Base-by-base conservation (phyloP, 2,797 vertebrate genomes). In the Cynopterus sphinx region DNA sequence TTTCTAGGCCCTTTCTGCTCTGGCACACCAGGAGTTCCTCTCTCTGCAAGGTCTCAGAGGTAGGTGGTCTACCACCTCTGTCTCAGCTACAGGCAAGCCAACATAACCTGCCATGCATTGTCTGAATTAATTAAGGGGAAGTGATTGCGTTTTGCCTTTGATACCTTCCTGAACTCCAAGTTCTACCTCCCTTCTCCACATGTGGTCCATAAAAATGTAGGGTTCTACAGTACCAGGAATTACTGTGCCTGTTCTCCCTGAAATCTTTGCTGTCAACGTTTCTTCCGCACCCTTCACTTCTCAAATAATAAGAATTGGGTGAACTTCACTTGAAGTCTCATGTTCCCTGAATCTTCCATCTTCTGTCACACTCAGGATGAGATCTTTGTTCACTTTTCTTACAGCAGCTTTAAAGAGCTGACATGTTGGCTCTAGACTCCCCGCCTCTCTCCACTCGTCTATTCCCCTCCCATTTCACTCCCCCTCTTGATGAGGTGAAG, bases 121-220 rank as follows among this genome's bases (percentile, higher is more conserved):
- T 83, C 36, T 82, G 41, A 93, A 53, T 83, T 97, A 93, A 90
- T 93, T 83, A 96, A 95, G 79, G 87, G 87, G 73, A 92, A 88
- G 59, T 8, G 3, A 75, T 88, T 94, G 39, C 51, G 59, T 43
- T 83, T 46, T 55, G 53, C 78, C 90, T 91, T 88, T 94, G 61
- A 82, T 93, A 75, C 41, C n/a, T 87, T 74, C 46, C 43, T 68
- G 77, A 73, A 74, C 51, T 74, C 63, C 9, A 55, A 3, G 13
- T 55, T 65, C 77, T 63, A n/a, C 68, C 93, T 82, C 87, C 90
- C 13, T 77, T 67, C 75, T 89, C 91, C 28, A 39, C 24, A 15
- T 28, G 77, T 1, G 67, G 83, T 12, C 17, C 63, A 9, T 13
- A 15, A 33, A 83, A 70, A 28, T 49, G 6, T 19, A 7, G 0